These are phyloP conservation scores for Drosophila erecta DNA, from an alignment of 1,140 invertebrate species.

Conservation along the genomic window DNA sequence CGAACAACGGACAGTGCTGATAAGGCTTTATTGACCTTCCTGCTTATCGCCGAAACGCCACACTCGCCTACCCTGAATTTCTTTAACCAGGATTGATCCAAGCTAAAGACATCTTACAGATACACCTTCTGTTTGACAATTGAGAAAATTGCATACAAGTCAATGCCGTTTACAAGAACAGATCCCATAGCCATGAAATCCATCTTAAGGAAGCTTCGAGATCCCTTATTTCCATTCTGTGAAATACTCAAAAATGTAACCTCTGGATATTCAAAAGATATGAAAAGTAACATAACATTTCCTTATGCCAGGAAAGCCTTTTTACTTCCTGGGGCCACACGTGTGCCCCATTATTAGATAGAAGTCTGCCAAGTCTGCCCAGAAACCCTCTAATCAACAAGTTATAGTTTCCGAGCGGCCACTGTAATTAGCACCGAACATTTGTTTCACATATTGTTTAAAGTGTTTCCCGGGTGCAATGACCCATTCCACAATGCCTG, in stretches of 20 bases:
- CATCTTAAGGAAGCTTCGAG: too few relatives aligned
- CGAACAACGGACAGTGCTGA: conserved; percentile 29
- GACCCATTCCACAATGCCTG: conserved; percentile 34
- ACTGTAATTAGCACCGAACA: conserved; percentile 33
- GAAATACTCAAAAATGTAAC: too few relatives aligned
- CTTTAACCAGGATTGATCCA: neutral
- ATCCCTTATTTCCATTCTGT: too few relatives aligned
- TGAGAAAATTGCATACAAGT: too few relatives aligned
- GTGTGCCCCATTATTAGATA: neutral
- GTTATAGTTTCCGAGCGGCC: conserved; percentile 11
- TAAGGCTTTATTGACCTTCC: conserved; percentile 79
- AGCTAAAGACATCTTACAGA: neutral
- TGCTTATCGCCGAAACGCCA: conserved; percentile 58
- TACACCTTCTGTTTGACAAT: neutral
- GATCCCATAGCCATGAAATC: too few relatives aligned
- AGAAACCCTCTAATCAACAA: conserved; percentile 24
- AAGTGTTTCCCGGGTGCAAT: conserved; percentile 49
- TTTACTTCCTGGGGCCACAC: neutral
- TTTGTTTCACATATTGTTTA: conserved; percentile 36
- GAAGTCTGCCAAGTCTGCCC: too few relatives aligned
- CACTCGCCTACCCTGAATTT: conserved; percentile 21
- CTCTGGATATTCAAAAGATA: neutral
- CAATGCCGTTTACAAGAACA: too few relatives aligned
- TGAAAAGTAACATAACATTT: too few relatives aligned
- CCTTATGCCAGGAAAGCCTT: neutral